Evolutionary conservation across 2,797 vertebrate species (phyloP).

Genomic region (Argentina silus): DNA sequence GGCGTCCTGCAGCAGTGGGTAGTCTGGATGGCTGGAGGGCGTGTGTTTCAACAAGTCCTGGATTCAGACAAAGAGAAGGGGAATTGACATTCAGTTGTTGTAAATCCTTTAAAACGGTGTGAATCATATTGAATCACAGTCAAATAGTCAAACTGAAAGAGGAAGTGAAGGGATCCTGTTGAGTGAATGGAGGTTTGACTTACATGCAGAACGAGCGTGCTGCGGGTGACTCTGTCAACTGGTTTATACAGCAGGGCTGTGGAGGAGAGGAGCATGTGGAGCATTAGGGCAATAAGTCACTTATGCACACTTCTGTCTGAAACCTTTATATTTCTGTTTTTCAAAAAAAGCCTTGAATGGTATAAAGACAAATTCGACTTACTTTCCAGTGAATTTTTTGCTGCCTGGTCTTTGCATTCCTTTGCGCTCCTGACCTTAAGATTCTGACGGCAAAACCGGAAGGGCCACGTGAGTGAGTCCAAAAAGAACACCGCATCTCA

Average conservation of each 20-base stretch:
- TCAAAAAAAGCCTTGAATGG: not conserved
- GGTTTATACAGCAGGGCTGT: conserved; percentile 96
- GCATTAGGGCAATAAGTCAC: conserved; percentile 10
- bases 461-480: conserved; percentile 24
- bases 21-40: conserved; percentile 88
- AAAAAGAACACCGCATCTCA: conserved; percentile 19
- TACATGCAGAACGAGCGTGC: conserved; percentile 95
- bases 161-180: not conserved
- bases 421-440: conserved; percentile 91
- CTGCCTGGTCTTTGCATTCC: conserved; percentile 90
- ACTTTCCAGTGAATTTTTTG: conserved; percentile 96
- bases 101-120: not conserved
- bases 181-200: conserved; percentile 66
- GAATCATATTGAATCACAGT: not conserved
- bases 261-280: conserved; percentile 45
- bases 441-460: conserved; percentile 77
- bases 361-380: conserved; percentile 62
- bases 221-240: conserved; percentile 96
- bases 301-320: not conserved
- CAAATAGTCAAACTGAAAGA: not conserved
- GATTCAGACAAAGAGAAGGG: conserved; percentile 3
- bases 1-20: conserved; percentile 90
- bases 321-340: not conserved
- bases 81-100: not conserved
- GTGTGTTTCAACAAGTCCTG: conserved; percentile 98